phyloP scores from a whole-genome alignment of 1,140 invertebrate genomes.

The Euura lappo region DNA sequence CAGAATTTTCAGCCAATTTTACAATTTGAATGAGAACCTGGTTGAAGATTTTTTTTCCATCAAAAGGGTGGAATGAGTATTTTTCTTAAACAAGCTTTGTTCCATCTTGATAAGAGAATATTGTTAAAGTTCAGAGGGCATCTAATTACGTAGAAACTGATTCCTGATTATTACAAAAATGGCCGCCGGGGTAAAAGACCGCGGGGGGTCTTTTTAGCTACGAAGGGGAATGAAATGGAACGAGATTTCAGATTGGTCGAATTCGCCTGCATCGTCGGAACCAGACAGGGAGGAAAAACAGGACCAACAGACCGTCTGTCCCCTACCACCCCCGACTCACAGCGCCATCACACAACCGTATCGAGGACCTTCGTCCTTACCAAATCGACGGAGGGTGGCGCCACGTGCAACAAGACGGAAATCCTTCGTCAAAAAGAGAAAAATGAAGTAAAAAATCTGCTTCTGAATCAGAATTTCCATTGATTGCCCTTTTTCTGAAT shows the following conservation, averaged over 20 bases:
- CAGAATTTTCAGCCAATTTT: no score
- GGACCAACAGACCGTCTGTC: not conserved
- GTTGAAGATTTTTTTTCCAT: no score
- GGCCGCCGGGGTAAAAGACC: not conserved
- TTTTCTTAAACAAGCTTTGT: no score
- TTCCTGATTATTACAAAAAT: not conserved
- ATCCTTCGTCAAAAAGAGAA: not conserved
- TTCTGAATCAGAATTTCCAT: no score
- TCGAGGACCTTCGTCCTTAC: not conserved
- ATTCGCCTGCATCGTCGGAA: not conserved
- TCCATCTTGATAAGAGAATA: no score
- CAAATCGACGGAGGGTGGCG: not conserved
- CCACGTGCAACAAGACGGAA: not conserved
- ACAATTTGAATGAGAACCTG: no score
- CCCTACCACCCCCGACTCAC: not conserved
- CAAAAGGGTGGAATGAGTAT: no score
- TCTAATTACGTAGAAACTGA: not conserved
- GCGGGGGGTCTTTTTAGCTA: not conserved
- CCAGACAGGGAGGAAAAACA: slow-evolving; percentile 1
- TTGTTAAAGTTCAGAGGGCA: no score
- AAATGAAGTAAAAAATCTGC: no score
- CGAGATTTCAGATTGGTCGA: slow-evolving; percentile 3
- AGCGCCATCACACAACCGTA: not conserved
- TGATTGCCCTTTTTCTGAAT: no score
- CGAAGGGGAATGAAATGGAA: slow-evolving; percentile 1